Evolutionary conservation across 2,113 vertebrate genomes (phyloP).

Genomic region (Scytalopus superciliaris): DNA sequence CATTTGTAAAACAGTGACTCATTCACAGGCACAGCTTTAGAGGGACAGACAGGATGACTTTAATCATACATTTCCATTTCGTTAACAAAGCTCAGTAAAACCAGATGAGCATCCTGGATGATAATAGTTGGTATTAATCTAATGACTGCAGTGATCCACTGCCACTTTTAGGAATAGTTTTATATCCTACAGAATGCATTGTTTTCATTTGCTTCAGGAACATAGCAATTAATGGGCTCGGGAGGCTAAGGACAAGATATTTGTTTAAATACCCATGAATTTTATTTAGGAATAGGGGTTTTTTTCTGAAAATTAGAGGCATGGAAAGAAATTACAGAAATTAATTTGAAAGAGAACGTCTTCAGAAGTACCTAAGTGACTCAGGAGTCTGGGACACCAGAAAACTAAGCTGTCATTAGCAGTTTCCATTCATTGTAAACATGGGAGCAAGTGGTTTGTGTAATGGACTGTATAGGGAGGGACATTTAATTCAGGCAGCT

Average conservation of each 20-base stretch:
- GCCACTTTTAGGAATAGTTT: not conserved
- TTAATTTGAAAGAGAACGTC: not conserved
- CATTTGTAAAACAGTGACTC: conserved; percentile 66
- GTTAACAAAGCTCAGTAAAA: conserved; percentile 60
- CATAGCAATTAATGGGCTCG: not conserved
- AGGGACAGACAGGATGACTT: conserved; percentile 61
- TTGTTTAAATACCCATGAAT: not conserved
- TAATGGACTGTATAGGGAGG: not conserved
- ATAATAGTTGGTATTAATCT: conserved; percentile 59
- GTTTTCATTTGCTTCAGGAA: conserved; percentile 27
- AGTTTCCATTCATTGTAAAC: not conserved
- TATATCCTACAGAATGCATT: conserved; percentile 22
- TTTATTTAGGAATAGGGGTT: not conserved
- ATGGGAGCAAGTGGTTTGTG: not conserved
- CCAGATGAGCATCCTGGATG: conserved; percentile 48
- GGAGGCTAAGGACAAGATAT: conserved; percentile 28
- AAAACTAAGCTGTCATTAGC: not conserved
- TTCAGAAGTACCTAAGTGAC: not conserved
- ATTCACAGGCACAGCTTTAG: conserved; percentile 51
- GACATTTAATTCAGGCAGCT: not conserved
- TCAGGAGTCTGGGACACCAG: not conserved
- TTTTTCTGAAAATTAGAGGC: not conserved
- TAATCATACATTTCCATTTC: conserved; percentile 66
- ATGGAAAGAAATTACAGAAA: not conserved
- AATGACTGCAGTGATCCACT: conserved; percentile 14